phyloP scores from a whole-genome alignment of 2,113 vertebrate genomes.

The Tenebrosternarchus preto region DNA sequence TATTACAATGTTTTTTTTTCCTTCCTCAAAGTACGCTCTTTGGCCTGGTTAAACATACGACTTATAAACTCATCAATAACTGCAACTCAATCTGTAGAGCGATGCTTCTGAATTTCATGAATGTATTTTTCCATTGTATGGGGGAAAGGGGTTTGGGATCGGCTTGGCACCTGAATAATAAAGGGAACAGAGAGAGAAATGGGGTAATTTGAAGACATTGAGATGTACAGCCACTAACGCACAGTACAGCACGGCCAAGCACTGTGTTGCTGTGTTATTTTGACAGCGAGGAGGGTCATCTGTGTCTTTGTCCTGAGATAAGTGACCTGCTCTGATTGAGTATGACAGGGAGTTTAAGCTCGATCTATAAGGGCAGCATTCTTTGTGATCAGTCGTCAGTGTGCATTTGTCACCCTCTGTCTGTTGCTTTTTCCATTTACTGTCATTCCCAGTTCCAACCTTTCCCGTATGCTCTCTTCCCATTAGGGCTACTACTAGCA shows the following conservation, averaged over 20 bases:
- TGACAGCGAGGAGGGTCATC: constrained; percentile 56
- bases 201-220: no score
- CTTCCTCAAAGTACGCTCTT: constrained; percentile 56
- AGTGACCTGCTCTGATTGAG: constrained; percentile 68
- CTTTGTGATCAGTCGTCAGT: constrained; percentile 71
- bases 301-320: constrained; percentile 72
- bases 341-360: constrained; percentile 70
- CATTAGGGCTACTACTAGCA: constrained; percentile 24
- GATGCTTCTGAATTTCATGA: constrained; percentile 72
- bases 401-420: constrained; percentile 70
- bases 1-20: constrained; percentile 22
- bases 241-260: constrained; percentile 54
- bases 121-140: constrained; percentile 67
- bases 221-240: not conserved
- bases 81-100: constrained; percentile 69
- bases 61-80: constrained; percentile 75
- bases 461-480: constrained; percentile 42
- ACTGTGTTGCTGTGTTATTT: constrained; percentile 59
- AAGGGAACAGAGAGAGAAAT: not conserved
- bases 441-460: constrained; percentile 55
- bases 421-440: constrained; percentile 47
- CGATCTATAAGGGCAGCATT: constrained; percentile 70
- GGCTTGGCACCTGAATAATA: not conserved
- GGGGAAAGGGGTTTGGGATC: constrained; percentile 44
- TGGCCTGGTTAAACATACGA: constrained; percentile 67